Percentiles rank a stretch among this genome's conserved stretches.
These are phyloP conservation scores for Lepidostoma basale DNA, from an alignment of 1,140 invertebrate genomes.

Conservation along the genomic window DNA sequence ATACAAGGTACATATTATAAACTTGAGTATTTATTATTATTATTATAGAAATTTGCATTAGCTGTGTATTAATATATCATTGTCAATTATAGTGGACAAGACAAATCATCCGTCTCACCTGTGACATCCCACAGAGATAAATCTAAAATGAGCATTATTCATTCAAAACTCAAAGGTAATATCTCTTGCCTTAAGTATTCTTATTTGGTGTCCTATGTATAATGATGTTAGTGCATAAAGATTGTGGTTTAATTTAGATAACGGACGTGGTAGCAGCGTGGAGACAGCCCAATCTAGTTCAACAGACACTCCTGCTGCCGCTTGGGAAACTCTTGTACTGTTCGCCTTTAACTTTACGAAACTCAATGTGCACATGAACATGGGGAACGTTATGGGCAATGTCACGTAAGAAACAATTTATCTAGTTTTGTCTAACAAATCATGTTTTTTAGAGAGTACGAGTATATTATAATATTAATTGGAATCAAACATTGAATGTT, in stretches of 20 bases:
- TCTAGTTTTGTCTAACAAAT: neutral
- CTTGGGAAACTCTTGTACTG: constrained; percentile 94
- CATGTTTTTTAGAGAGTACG: neutral
- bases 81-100: constrained; percentile 49
- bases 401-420: constrained; percentile 68
- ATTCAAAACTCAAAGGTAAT: constrained; percentile 55
- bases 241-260: no score
- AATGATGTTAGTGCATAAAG: no score
- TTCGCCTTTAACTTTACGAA: constrained; percentile 95
- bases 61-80: neutral
- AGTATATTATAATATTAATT: no score
- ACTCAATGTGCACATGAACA: constrained; percentile 97
- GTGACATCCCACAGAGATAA: constrained; percentile 58
- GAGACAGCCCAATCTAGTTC: constrained; percentile 51
- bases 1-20: constrained; percentile 26
- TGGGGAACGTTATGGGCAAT: constrained; percentile 99
- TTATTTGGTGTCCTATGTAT: no score
- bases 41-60: neutral
- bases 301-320: constrained; percentile 61
- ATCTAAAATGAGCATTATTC: constrained; percentile 52
- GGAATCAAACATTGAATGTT: no score
- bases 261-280: constrained; percentile 53
- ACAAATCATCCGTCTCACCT: constrained; percentile 54
- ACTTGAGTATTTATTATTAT: neutral
- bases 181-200: no score